Conservation (phyloP, 2,113 vertebrate species). For the Saimiri boliviensis region DNA sequence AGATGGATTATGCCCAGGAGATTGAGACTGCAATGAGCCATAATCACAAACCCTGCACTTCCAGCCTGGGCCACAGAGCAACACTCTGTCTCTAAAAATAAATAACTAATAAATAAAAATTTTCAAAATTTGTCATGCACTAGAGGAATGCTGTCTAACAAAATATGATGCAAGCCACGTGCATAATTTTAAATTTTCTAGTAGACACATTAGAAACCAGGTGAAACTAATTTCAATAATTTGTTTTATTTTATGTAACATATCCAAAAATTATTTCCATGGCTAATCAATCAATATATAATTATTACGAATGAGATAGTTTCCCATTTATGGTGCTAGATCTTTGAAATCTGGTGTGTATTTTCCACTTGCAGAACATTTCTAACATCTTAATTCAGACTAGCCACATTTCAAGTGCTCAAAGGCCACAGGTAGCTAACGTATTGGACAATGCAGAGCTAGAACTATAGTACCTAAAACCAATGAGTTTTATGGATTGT, state of each 20-base stretch:
- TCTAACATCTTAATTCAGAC: neutral
- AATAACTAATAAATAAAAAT: too few relatives aligned
- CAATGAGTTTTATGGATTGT: neutral
- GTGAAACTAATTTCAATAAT: conserved; percentile 8
- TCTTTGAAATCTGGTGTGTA: neutral
- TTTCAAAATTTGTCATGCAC: neutral
- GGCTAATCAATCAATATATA: neutral
- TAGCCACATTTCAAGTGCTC: neutral
- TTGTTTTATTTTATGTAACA: neutral
- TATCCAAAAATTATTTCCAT: conserved; percentile 6
- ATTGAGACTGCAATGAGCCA: too few relatives aligned
- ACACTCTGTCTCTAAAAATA: too few relatives aligned
- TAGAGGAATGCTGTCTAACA: neutral
- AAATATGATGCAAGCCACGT: neutral
- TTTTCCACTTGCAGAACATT: neutral
- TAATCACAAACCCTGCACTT: too few relatives aligned
- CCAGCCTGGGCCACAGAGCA: too few relatives aligned
- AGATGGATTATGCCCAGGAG: too few relatives aligned
- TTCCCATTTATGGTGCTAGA: neutral
- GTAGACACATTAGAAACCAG: neutral
- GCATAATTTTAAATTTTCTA: neutral
- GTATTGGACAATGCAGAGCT: neutral
- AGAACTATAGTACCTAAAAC: neutral
- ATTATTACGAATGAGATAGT: neutral
- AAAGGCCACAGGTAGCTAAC: neutral